phyloP scores from a whole-genome alignment of 1,140 invertebrate species.

The Dufourea novaeangliae region DNA sequence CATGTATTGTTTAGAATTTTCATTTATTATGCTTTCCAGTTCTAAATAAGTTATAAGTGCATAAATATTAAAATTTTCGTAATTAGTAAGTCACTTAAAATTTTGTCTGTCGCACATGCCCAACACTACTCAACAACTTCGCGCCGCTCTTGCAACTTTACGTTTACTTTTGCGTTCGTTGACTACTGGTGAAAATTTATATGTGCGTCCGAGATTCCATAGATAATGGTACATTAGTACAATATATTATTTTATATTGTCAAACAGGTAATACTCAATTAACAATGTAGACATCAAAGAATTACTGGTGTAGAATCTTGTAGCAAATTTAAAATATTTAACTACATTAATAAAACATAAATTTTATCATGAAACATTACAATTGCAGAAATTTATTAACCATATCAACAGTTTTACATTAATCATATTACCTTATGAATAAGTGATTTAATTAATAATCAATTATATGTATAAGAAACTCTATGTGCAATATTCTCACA shows the following conservation, averaged over 20 bases:
- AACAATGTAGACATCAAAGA: neutral
- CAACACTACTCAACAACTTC: constrained; percentile 38
- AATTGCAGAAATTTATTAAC: constrained; percentile 10
- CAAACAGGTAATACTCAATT: neutral
- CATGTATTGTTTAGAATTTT: too few species aligned
- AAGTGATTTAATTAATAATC: neutral
- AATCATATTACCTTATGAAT: neutral
- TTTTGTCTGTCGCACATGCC: neutral
- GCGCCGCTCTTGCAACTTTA: constrained; percentile 36
- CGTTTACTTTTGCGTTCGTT: constrained; percentile 34
- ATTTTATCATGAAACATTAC: neutral
- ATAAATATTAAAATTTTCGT: neutral
- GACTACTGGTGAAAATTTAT: constrained; percentile 46
- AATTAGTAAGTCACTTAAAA: neutral
- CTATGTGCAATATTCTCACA: constrained; percentile 9
- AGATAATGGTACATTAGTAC: constrained; percentile 8
- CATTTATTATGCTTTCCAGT: too few species aligned
- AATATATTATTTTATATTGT: neutral
- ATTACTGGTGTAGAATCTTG: neutral
- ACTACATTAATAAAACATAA: neutral
- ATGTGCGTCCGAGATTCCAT: neutral
- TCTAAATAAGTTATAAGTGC: too few species aligned
- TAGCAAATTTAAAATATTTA: neutral
- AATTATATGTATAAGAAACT: neutral
- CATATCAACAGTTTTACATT: neutral